phyloP scores from a whole-genome alignment of 2,113 vertebrate species.

The Zeus faber region DNA sequence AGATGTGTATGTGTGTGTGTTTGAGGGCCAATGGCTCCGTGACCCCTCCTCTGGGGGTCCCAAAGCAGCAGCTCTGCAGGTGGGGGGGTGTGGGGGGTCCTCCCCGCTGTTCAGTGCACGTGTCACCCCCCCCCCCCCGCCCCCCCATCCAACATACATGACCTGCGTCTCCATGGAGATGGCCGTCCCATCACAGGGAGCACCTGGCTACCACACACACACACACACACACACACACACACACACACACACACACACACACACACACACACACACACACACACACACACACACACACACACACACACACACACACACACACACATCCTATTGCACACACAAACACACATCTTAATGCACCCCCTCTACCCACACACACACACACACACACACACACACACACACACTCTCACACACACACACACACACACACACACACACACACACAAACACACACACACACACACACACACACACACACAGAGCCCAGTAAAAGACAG shows the following conservation, averaged over 20 bases:
- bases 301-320: constrained; percentile 1
- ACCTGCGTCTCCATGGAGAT: constrained; percentile 44
- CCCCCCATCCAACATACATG: too few species aligned
- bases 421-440: too few species aligned
- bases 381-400: not conserved
- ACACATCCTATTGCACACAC: not conserved
- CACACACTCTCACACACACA: too few species aligned
- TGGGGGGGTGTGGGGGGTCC: constrained; percentile 49
- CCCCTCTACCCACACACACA: too few species aligned
- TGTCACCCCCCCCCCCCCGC: not conserved
- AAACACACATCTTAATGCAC: not conserved
- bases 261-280: constrained; percentile 14
- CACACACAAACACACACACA: too few species aligned
- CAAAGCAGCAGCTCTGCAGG: constrained; percentile 42
- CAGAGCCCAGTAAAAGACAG: too few species aligned
- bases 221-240: constrained; percentile 47
- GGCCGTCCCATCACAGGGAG: constrained; percentile 47
- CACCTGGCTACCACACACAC: constrained; percentile 75
- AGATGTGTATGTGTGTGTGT: constrained; percentile 19
- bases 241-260: constrained; percentile 20
- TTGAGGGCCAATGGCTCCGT: constrained; percentile 57
- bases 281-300: constrained; percentile 10
- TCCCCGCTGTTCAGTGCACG: constrained; percentile 44
- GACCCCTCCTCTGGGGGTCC: constrained; percentile 50
- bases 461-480: too few species aligned